Evolutionary conservation across 2,888 invertebrate species (phyloP), one percentile per base, ranked within the genome.

Genomic region (Plemyria rubiginata): DNA sequence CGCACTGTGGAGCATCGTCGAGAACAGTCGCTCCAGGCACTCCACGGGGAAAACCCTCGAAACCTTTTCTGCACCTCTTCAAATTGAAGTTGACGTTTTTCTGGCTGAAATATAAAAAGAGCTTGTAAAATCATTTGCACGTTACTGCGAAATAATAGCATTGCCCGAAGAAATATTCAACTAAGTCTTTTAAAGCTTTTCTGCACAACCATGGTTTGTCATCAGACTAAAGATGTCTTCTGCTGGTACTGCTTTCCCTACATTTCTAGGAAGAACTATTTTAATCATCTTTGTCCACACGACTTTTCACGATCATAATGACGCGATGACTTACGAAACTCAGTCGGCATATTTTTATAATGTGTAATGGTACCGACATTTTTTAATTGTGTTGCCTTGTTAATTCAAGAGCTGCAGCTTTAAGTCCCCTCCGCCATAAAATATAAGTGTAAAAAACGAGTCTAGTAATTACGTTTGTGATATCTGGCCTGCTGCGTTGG

Each of bases 11-110:
- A 95, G 81, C 98, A 98, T 70, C 95, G 94, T 66, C 94, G 93
- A 0, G 96, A 95, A 80, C 98, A 98, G 11, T 94, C 89, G 0
- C 96, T 96, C 98, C 98, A 98, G 36, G 95, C 90, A 43, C 96
- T 95, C 98, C 98, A 98, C 71, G 94, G 94, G 0, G 95, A 95
- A 78, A 96, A 96, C 12, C 95, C 93, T 32, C 94, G 80, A 62
- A 88, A 88, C 62, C 80, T 83, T 68, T 84, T 88, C 72, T 91
- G 90, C 32, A 88, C 74, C 41, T 88, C 86, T 41, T 78, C 82
- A 4, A 74, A 70, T 50, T 81, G 75, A 57, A 88, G 65, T 68
- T 88, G 84, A 38, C 84, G 80, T 62, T 68, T 67, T 59, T 78
- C 70, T 15, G 77, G 71, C 74, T 82, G 72, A 70, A 45, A 73